Evolutionary conservation across 2,888 invertebrate genomes (phyloP), one percentile per base, ranked within the genome.

Genomic region (Drosophila anomalata): DNA sequence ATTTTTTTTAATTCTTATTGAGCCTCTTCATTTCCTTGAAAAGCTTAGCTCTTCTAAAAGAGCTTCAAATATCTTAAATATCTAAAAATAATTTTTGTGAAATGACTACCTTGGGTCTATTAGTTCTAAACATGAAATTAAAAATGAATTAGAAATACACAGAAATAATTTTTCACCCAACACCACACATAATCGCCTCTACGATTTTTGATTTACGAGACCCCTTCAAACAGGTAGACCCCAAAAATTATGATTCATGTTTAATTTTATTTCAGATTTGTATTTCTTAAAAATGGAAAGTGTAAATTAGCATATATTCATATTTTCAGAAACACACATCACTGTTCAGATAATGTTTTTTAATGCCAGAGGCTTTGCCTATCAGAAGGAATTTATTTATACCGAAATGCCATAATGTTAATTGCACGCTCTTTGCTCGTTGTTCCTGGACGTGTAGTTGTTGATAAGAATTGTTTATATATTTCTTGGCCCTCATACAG

Each of bases 391-490:
- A 68, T 47, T 48, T 69, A 47, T 69, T 47, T 59, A 59, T 52
- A 47, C 52, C 47, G 33, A 59, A 68, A 53, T 59, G 52, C 24
- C 70, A 68, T 68, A 70, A 70, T 59, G 36, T 29, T 50, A 69
- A 56, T 68, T 33, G 50, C 39, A 2, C 47, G 60, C 47, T 68
- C 20, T 44, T 51, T 20, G 14, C 12, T 29, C 29, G 26, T 62
- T 36, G 26, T 62, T 63, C 24, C 22, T 36, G 36, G 24, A 24
- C 31, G 33, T 66, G 29, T 20, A 14, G 66, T 17, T 22, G 29
- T 24, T 36, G 67, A 66, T 68, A 59, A 47, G 61, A 71, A 46
- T n/a, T 69, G 61, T 55, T 61, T 69, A 71, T 44, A 55, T 46
- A 54, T 61, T 53, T 29, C 17, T 58, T 42, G 8, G 26, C 9